Evolutionary conservation across 2,797 vertebrate genomes (phyloP).

Genomic region (Sebastes oblongus): DNA sequence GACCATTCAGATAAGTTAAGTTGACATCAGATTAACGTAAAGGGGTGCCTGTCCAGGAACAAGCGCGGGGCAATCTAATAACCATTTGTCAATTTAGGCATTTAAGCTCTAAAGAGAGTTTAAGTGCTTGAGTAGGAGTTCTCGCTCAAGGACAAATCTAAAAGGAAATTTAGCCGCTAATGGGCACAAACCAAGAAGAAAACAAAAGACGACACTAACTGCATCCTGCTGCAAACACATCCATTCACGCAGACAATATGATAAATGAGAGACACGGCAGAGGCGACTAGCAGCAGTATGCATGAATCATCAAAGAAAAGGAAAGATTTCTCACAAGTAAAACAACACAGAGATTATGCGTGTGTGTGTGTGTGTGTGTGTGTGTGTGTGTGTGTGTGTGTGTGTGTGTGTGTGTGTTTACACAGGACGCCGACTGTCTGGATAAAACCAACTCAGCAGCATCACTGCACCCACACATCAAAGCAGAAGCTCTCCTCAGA

Average conservation of each 20-base stretch:
- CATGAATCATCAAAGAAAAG: conserved; percentile 27
- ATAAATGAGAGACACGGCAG: neutral
- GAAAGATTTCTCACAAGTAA: neutral
- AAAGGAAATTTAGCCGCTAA: conserved; percentile 12
- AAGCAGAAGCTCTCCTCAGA: conserved; percentile 40
- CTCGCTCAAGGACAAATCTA: neutral
- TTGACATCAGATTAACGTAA: neutral
- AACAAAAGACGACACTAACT: neutral
- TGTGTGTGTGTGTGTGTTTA: conserved; percentile 33
- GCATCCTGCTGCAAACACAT: neutral
- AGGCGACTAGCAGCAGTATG: neutral
- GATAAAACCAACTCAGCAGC: conserved; percentile 48
- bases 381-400: neutral
- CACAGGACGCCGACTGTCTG: conserved; percentile 30
- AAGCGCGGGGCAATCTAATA: neutral
- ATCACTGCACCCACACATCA: conserved; percentile 53
- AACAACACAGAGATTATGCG: neutral
- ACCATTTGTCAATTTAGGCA: neutral
- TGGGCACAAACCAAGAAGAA: neutral
- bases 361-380: conserved; percentile 16
- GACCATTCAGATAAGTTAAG: neutral
- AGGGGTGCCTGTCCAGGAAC: neutral
- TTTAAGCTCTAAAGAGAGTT: neutral
- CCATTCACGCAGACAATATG: neutral
- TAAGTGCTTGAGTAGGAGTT: neutral